These are phyloP conservation scores for Drosophila virilis DNA, from an alignment of 1,140 invertebrate genomes.

Conservation along the genomic window DNA sequence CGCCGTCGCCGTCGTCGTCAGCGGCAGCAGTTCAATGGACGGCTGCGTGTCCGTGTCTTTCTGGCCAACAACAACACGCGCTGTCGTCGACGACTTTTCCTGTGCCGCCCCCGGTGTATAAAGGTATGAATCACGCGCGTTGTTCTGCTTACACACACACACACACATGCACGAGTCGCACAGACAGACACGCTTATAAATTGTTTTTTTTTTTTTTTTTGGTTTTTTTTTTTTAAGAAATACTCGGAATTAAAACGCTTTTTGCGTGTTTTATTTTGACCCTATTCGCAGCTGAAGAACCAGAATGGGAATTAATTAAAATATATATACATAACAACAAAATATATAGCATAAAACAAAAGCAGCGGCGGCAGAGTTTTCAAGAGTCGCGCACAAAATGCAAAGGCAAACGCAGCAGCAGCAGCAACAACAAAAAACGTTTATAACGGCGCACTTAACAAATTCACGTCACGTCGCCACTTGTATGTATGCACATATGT, in stretches of 20 bases:
- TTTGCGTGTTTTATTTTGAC: conserved; percentile 75
- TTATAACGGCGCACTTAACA: conserved; percentile 60
- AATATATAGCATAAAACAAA: conserved; percentile 7
- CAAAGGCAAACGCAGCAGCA: conserved; percentile 34
- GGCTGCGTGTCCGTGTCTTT: conserved; percentile 28
- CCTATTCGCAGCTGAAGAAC: conserved; percentile 64
- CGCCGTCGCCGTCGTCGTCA: conserved; percentile 13
- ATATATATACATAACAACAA: conserved; percentile 37
- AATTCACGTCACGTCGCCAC: conserved; percentile 70
- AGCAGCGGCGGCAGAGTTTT: conserved; percentile 6
- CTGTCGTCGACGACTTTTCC: conserved; percentile 27
- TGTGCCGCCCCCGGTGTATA: conserved; percentile 33
- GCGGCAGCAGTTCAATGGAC: conserved; percentile 68
- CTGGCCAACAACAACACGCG: conserved; percentile 31
- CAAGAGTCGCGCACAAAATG: conserved; percentile 23
- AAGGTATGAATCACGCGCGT: conserved; percentile 75
- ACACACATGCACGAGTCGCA: conserved; percentile 35
- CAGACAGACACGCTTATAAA: conserved; percentile 29
- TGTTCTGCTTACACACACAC: conserved; percentile 55
- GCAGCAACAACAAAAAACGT: conserved; percentile 35
- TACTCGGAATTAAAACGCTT: conserved; percentile 68
- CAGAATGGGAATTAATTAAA: conserved; percentile 57
- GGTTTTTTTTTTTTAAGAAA: conserved; percentile 28
- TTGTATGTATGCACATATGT: conserved; percentile 1
- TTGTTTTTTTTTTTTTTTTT: conserved; percentile 19